Evolutionary conservation across 2,113 vertebrate species (phyloP).

Genomic region (Todiramphus chloris): DNA sequence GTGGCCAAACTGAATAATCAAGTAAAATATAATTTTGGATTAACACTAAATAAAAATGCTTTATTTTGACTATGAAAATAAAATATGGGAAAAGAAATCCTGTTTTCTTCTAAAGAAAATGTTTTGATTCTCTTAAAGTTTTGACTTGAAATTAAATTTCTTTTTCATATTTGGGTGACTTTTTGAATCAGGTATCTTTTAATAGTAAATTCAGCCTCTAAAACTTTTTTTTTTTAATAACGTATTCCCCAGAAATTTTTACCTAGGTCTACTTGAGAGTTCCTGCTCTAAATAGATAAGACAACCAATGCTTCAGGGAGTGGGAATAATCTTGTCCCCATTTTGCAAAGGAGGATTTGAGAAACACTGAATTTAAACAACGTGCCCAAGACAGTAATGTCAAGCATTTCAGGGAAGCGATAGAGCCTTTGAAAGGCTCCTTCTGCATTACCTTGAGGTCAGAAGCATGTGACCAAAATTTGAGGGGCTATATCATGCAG

Average conservation of each 20-base stretch:
- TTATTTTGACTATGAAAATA: neutral
- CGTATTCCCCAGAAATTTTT: neutral
- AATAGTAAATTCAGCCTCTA: neutral
- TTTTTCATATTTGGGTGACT: neutral
- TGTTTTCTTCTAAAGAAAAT: neutral
- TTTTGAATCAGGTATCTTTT: neutral
- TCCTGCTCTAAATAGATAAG: neutral
- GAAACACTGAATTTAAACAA: neutral
- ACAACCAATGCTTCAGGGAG: neutral
- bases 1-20: neutral
- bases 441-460: neutral
- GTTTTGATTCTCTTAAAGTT: neutral
- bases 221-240: neutral
- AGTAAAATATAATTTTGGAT: neutral
- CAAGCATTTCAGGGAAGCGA: neutral
- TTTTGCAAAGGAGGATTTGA: neutral
- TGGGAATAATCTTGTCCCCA: neutral
- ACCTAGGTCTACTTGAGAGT: neutral
- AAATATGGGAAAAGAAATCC: rapidly evolving
- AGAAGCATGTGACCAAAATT: neutral
- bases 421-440: neutral
- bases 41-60: neutral
- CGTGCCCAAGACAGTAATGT: neutral
- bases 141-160: neutral
- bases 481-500: neutral